Percentiles rank a stretch among this genome's conserved stretches.
phyloP scores from a whole-genome alignment of 2,797 vertebrate species.

The Tadarida brasiliensis region DNA sequence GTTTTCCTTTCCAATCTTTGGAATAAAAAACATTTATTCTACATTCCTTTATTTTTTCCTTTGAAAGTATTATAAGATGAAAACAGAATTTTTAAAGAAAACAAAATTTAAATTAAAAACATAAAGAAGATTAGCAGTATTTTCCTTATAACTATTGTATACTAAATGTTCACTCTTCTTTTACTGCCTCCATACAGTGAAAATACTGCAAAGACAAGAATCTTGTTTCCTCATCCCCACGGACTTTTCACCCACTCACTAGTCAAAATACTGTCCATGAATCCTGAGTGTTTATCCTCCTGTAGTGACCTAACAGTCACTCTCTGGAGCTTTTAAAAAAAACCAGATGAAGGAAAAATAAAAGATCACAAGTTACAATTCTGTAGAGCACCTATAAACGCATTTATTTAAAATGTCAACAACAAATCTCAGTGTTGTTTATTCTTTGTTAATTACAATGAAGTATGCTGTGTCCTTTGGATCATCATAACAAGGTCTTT shows the following conservation, averaged over 20 bases:
- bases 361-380: not conserved
- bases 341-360: not conserved
- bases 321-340: not conserved
- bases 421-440: not conserved
- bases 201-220: not conserved
- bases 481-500: not conserved
- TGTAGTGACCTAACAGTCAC: not conserved
- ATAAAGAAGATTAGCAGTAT: not conserved
- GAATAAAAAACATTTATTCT: not conserved
- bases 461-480: not conserved
- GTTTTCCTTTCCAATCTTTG: not conserved
- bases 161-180: not conserved
- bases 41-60: not conserved
- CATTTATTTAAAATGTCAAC: not conserved
- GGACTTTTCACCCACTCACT: not conserved
- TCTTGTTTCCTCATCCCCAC: not conserved
- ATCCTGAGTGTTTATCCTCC: not conserved
- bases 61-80: not conserved
- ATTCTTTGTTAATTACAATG: not conserved
- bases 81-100: not conserved
- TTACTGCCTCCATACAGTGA: not conserved
- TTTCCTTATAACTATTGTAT: not conserved
- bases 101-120: not conserved
- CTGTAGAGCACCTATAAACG: not conserved
- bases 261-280: not conserved